Conservation (phyloP, 2,113 vertebrate genomes). For the Gavia stellata region DNA sequence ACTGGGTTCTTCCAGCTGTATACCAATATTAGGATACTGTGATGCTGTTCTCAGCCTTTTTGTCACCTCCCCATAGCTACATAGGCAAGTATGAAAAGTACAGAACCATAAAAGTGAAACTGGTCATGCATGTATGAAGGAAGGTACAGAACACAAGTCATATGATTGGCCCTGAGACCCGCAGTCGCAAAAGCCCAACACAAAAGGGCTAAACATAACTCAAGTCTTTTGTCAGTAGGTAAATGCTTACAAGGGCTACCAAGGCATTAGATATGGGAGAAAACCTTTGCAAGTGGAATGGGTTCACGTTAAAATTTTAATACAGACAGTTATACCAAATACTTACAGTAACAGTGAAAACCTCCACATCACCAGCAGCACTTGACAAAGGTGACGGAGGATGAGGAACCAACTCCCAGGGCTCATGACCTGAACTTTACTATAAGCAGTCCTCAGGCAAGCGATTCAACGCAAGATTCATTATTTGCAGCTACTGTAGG, state of each 20-base stretch:
- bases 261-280: not conserved
- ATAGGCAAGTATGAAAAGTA: not conserved
- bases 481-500: not conserved
- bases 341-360: not conserved
- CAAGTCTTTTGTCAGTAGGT: not conserved
- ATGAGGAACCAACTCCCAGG: not conserved
- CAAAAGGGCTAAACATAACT: not conserved
- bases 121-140: not conserved
- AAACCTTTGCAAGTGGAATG: not conserved
- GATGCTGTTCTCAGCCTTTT: not conserved
- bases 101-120: not conserved
- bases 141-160: not conserved
- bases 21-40: not conserved
- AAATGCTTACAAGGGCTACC: not conserved
- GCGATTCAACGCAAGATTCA: fast-evolving
- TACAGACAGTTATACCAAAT: not conserved
- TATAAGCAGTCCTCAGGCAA: not conserved
- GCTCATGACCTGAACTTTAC: not conserved
- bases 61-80: not conserved
- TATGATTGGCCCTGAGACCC: not conserved
- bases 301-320: not conserved
- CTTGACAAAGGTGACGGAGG: not conserved
- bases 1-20: not conserved
- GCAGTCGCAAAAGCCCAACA: not conserved
- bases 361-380: not conserved